Conservation (phyloP, 2,113 vertebrate species). For the Malaclemys terrapin region DNA sequence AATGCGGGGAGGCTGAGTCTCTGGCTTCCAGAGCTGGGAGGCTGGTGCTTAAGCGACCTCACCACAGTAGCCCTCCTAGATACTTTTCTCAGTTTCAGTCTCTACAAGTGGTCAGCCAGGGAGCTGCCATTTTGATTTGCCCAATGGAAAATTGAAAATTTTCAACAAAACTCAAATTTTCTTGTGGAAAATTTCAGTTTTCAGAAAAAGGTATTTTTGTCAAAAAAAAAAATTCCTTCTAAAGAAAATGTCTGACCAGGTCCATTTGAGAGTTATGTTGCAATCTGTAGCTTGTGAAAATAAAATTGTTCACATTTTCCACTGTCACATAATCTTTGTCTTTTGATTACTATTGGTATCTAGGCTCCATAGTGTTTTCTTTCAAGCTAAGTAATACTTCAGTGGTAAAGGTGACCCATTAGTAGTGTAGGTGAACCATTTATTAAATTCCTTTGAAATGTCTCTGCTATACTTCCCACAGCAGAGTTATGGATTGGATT, state of each 20-base stretch:
- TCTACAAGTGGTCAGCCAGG: not conserved
- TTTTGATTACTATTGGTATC: constrained; percentile 36
- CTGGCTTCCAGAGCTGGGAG: not conserved
- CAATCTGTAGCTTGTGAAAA: constrained; percentile 30
- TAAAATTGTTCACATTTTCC: not conserved
- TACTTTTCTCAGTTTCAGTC: not conserved
- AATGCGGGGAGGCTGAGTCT: not conserved
- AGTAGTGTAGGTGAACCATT: not conserved
- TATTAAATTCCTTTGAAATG: not conserved
- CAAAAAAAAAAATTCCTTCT: not conserved
- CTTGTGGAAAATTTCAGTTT: not conserved
- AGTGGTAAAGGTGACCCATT: not conserved
- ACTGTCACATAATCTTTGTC: constrained; percentile 5
- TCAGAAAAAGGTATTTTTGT: not conserved
- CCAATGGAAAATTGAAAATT: not conserved
- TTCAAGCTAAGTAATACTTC: not conserved
- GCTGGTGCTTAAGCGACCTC: not conserved
- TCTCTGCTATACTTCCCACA: not conserved
- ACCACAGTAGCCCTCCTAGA: not conserved
- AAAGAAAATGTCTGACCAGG: not conserved
- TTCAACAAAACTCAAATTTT: not conserved
- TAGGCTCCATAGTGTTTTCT: not conserved
- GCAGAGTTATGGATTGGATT: not conserved
- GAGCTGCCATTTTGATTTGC: not conserved
- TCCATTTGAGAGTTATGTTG: not conserved